phyloP scores from a whole-genome alignment of 2,113 vertebrate species.

The Ceyx margarethae region DNA sequence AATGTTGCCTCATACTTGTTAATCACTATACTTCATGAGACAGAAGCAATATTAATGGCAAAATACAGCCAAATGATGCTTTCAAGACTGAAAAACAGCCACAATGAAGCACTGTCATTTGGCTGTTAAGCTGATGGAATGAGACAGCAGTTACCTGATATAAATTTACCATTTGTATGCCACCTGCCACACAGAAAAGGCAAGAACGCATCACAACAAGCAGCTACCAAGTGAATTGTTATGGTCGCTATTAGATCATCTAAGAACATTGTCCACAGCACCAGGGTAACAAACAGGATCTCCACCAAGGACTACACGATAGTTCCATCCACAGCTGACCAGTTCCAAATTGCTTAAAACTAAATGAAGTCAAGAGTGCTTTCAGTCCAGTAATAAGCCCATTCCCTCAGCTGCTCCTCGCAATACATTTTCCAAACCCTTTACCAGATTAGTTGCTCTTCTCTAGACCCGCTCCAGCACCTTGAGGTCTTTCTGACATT shows the following conservation, averaged over 20 bases:
- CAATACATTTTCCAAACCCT: no score
- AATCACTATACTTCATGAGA: neutral
- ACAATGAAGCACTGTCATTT: neutral
- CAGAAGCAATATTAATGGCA: neutral
- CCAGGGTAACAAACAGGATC: neutral
- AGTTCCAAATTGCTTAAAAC: neutral
- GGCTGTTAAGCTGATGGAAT: neutral
- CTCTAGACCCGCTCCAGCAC: no score
- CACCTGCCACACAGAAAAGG: neutral
- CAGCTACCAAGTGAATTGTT: neutral
- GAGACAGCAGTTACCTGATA: neutral
- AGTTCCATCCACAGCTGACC: neutral
- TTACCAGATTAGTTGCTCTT: no score
- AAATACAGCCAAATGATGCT: neutral
- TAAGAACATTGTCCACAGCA: neutral
- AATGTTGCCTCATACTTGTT: neutral
- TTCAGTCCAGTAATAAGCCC: neutral
- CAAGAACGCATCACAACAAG: neutral
- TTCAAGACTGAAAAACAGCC: neutral
- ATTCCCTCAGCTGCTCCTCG: no score
- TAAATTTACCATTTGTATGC: neutral
- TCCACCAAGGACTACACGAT: neutral
- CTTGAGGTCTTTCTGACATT: no score
- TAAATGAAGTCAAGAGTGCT: neutral
- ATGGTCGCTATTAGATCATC: neutral